Base-by-base conservation (phyloP, 2,113 vertebrate genomes). In the Hippopotamus amphibius region DNA sequence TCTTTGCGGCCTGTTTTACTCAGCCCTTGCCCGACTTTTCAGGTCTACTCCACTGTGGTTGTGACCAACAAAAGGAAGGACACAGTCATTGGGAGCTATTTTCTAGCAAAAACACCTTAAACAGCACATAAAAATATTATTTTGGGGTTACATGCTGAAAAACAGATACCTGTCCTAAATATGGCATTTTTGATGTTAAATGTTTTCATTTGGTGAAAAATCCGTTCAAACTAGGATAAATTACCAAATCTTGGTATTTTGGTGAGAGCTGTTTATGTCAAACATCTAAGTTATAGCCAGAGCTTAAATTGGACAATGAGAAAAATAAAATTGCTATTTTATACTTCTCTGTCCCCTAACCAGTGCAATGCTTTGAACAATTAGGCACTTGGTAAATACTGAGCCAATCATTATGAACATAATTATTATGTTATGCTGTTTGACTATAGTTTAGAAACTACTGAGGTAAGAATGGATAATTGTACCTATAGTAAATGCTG, bases 261-360 rank as follows among this genome's bases (percentile, higher is more conserved):
- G 24, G 41, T 91, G 46, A 93, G 50, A 84, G n/a, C 9, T 66
- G 21, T 90, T 83, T 82, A 61, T 77, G 61, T 13, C 26, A 82
- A 76, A 87, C 46, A 65, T 21, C 13, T 69, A 93, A 63, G 37
- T 77, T 26, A 57, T 0, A 93, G 61, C 48, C 57, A 79, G 41
- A 80, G 63, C 30, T 96, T 68, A 19, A 10, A 76, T 22, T 48
- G 19, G 71, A 68, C 79, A 48, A 85, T 48, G 9, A 81, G 30
- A 93, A 96, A 87, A 85, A 84, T 37, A 85, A 89, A 92, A 37
- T n/a, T 9, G 41, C 80, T 79, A n/a, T 77, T 90, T 83, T 71
- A 22, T 77, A 87, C 65, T 66, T 92, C 48, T 94, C 12, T 92
- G 65, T 71, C 28, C 63, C 53, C 41, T n/a, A 87, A 76, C 21